These are phyloP conservation scores for Nowickia ferox DNA, from an alignment of 2,888 invertebrate species.

Conservation along the genomic window DNA sequence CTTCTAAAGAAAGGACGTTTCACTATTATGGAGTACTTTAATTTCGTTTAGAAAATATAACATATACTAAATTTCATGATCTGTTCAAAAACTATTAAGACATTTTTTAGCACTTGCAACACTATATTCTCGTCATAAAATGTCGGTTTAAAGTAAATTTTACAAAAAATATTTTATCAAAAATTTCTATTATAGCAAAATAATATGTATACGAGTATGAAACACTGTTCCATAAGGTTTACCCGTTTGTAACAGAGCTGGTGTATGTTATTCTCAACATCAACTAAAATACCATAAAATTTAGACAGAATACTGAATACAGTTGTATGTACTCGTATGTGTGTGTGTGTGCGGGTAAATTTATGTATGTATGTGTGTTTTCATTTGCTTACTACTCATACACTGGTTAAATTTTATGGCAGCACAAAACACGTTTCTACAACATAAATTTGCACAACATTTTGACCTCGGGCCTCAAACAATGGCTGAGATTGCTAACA, in stretches of 20 bases:
- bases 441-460: constrained; percentile 73
- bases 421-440: constrained; percentile 64
- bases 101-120: too few relatives aligned
- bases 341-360: neutral
- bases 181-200: too few relatives aligned
- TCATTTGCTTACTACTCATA: constrained; percentile 1
- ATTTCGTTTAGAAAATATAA: too few relatives aligned
- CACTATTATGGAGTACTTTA: too few relatives aligned
- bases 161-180: too few relatives aligned
- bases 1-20: too few relatives aligned
- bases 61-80: too few relatives aligned
- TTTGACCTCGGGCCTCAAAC: constrained; percentile 70
- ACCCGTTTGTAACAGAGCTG: neutral
- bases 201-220: too few relatives aligned
- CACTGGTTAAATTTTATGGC: constrained; percentile 47
- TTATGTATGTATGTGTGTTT: neutral
- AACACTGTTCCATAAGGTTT: neutral
- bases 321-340: neutral
- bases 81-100: too few relatives aligned
- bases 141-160: too few relatives aligned
- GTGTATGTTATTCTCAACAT: neutral
- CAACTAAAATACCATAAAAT: neutral
- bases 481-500: constrained; percentile 75
- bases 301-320: neutral
- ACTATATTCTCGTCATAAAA: too few relatives aligned